Evolutionary conservation across 2,113 vertebrate genomes (phyloP), one percentile per base, ranked within the genome.

Genomic region (Anarrhichthys ocellatus): DNA sequence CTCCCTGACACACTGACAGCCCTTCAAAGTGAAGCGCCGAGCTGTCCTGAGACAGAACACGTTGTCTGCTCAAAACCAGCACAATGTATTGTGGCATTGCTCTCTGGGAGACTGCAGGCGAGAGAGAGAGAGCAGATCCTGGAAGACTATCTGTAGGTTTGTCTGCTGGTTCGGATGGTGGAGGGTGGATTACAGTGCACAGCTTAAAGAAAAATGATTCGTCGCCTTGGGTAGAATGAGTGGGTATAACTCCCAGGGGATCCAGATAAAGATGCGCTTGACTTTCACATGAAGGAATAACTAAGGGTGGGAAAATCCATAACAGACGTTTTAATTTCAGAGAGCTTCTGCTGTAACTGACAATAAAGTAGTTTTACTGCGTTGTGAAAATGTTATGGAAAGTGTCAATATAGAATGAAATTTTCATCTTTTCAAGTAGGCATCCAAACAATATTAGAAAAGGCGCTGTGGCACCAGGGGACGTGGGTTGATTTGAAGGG

Each of bases 1-100:
- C 81, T 81, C 70, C 63, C 70, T 78, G 84, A 89, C 87, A 87
- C 85, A 38, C 84, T 88, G 87, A 86, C 87, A 91, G 87, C 65
- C 69, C 76, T 87, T 90, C 88, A 87, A 46, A 58, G 69, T 63
- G 74, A 86, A 90, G 86, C 74, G 44, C 44, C 13, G 76, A 40
- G 87, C 89, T 81, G 89, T 82, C 89, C 87, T 83, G 71, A 92
- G 88, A 90, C 83, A 81, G 73, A 88, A 84, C 78, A 54, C 36
- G 71, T 32, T 80, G 80, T 84, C 82, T 76, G 59, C 82, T 83
- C 84, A 76, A 80, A 89, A 80, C 48, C 86, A 69, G 76, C 67
- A 72, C 82, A 42, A 79, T 92, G 81, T 85, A 82, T 32, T 81
- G 87, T 83, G 87, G 80, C 85, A 44, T 46, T 52, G 77, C 83